These are phyloP conservation scores for Pollenia labialis DNA, from an alignment of 2,888 invertebrate genomes.

Conservation along the genomic window DNA sequence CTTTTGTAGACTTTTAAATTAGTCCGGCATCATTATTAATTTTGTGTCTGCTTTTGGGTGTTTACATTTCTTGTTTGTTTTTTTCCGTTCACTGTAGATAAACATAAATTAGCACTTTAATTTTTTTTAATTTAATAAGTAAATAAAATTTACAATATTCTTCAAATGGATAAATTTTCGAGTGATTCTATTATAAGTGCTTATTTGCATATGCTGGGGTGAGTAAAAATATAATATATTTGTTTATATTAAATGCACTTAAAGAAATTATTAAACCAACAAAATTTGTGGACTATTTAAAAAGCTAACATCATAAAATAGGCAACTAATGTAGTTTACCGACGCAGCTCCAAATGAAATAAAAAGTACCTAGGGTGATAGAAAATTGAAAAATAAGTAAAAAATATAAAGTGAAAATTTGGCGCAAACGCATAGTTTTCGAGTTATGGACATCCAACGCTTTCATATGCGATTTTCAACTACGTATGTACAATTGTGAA, in stretches of 20 bases:
- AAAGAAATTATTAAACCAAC: constrained; percentile 12
- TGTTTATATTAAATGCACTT: constrained; percentile 26
- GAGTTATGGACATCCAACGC: too few relatives aligned
- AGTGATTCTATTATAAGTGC: constrained; percentile 68
- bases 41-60: background rate
- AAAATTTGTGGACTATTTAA: too few relatives aligned
- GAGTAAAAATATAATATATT: constrained; percentile 21
- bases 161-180: constrained; percentile 22
- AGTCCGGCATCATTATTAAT: constrained; percentile 29
- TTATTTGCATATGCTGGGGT: constrained; percentile 69
- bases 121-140: background rate
- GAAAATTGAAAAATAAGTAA: too few relatives aligned
- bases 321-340: too few relatives aligned
- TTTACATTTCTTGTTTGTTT: constrained; percentile 22
- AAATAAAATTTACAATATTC: background rate
- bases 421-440: too few relatives aligned
- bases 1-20: constrained; percentile 8
- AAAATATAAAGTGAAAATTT: too few relatives aligned
- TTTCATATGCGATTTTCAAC: too few relatives aligned
- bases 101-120: background rate
- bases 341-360: too few relatives aligned
- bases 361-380: too few relatives aligned
- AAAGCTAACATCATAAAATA: too few relatives aligned
- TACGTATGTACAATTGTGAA: too few relatives aligned
- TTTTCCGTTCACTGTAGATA: background rate